Base-by-base conservation (phyloP, 1,140 invertebrate species). In the Bilobella aurantiaca region DNA sequence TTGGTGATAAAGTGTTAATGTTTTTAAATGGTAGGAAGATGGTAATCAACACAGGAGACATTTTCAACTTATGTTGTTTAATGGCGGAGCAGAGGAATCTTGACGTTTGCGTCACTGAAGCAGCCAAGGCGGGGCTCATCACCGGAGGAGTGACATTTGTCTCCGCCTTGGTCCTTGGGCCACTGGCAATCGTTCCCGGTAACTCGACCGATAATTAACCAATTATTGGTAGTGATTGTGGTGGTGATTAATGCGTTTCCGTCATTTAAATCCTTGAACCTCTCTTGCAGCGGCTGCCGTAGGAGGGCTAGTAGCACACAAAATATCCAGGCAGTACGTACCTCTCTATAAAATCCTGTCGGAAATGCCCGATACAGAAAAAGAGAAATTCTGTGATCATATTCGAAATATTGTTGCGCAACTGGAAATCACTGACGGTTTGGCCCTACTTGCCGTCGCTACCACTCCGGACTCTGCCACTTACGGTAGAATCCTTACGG, bases 181-280 rank as follows among this genome's bases (percentile, higher is more conserved):
- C 70, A 1, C 34, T 66, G 18, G 70, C 66, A 12, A 31, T 71
- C 12, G 67, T 64, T 3, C 12, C 68, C 16, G 66, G 69, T 70
- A 66, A 62, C 3, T 46, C 25, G 5, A 21, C 34, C 23, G 18
- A 23, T 27, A 30, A 31, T 30, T 8, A 46, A 31, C 32, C 30
- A 28, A 5, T 62, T 47, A 23, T 3, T 59, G 8, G 14, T 8
- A 31, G 57, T 34, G 63, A 14, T 32, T 21, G 31, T 27, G 47
- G 12, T 63, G 23, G 2, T 63, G 62, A 23, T 60, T 62, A 23
- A 27, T 18, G 30, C 37, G 18, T 3, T 63, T 18, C n/a, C n/a
- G n/a, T n/a, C n/a, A n/a, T n/a, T n/a, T n/a, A n/a, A n/a, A n/a
- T n/a, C n/a, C n/a, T n/a, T n/a, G n/a, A n/a, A n/a, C n/a, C n/a